A percentile compares a stretch with the other conserved stretches of the same genome.
Conservation (phyloP, 92 coral and sea anemone species). For the Epizoanthus stellaris region DNA sequence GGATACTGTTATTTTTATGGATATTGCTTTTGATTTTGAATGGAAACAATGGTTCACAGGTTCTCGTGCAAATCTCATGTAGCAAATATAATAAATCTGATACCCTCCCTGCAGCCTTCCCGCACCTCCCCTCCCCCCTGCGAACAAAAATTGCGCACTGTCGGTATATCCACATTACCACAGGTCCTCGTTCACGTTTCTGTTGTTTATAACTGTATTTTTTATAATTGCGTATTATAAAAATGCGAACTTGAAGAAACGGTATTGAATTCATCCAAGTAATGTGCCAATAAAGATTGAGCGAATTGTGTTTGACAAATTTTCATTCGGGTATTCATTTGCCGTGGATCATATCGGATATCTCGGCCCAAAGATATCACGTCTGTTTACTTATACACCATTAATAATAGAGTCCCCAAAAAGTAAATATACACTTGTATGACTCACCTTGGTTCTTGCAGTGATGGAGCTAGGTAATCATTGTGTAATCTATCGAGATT, state of each 20-base stretch:
- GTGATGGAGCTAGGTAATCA: conserved; percentile 25
- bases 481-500: conserved; percentile 8
- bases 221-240: background rate
- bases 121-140: background rate
- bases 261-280: background rate
- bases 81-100: background rate
- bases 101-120: background rate
- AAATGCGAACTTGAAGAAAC: background rate
- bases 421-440: conserved; percentile 1
- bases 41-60: no score
- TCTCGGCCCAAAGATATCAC: conserved; percentile 10
- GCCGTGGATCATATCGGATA: conserved; percentile 2
- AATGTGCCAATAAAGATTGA: background rate
- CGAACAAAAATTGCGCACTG: background rate
- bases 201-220: no score
- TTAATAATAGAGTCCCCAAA: conserved; percentile 15
- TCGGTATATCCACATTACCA: background rate
- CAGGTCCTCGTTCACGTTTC: background rate
- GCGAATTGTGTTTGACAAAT: conserved; percentile 3
- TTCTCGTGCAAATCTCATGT: no score
- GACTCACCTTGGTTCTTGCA: conserved; percentile 20
- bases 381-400: conserved; percentile 19
- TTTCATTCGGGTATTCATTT: background rate
- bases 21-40: no score
- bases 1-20: no score